Conservation (phyloP, 2,888 invertebrate species). For the Amiota mariae region DNA sequence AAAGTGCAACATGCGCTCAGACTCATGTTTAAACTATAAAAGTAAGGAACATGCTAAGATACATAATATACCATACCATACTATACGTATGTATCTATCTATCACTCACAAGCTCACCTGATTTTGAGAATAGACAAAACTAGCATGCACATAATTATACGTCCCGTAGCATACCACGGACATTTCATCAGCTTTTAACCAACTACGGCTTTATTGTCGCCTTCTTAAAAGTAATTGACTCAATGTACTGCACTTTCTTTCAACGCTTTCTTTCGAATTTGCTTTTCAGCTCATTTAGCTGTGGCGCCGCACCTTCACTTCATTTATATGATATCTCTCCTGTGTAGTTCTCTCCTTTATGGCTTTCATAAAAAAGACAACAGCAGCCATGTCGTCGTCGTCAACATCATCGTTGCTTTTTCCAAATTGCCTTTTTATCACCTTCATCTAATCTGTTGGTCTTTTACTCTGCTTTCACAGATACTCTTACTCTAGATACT, state of each 20-base stretch:
- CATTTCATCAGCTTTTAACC: neutral
- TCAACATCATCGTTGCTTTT: neutral
- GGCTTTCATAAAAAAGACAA: constrained; percentile 6
- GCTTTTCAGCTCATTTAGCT: constrained; percentile 15
- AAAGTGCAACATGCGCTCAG: too few relatives aligned
- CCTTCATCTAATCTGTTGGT: constrained; percentile 9
- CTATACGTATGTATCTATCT: constrained; percentile 19
- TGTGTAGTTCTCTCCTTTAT: constrained; percentile 13
- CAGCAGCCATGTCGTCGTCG: neutral
- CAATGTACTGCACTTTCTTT: constrained; percentile 11
- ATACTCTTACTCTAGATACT: too few relatives aligned
- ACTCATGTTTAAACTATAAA: too few relatives aligned
- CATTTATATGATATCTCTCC: constrained; percentile 26
- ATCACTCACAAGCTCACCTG: constrained; percentile 22
- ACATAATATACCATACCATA: neutral
- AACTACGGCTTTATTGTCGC: too few relatives aligned
- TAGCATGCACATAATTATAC: constrained; percentile 10
- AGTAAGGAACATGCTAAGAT: too few relatives aligned
- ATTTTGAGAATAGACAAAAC: constrained; percentile 20
- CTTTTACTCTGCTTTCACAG: too few relatives aligned
- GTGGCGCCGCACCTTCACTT: too few relatives aligned
- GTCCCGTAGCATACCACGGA: neutral
- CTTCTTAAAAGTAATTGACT: constrained; percentile 3
- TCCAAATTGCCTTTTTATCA: constrained; percentile 26
- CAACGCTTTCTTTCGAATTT: constrained; percentile 25